Percentiles rank a stretch among this genome's conserved stretches.
Conservation (phyloP, 2,113 vertebrate species). For the Salvelinus namaycush region DNA sequence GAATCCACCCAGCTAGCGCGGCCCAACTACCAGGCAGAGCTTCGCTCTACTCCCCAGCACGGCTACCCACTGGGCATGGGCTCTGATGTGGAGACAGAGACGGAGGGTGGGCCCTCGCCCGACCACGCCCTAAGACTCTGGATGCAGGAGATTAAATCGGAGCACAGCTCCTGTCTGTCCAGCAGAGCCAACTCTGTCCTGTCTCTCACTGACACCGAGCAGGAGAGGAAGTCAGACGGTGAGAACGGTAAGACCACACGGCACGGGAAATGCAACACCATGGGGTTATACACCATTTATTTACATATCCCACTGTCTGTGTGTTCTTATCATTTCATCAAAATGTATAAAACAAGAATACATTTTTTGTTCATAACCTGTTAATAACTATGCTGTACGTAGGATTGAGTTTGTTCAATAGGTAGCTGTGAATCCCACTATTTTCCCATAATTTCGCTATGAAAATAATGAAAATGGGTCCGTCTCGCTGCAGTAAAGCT, state of each 20-base stretch:
- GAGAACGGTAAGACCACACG: slow-evolving; percentile 79
- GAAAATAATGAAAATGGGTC: no score
- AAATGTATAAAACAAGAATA: neutral
- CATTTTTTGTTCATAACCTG: neutral
- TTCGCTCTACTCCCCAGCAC: slow-evolving; percentile 73
- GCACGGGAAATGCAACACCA: no score
- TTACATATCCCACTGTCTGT: no score
- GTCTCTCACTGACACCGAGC: slow-evolving; percentile 88
- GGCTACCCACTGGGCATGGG: slow-evolving; percentile 79
- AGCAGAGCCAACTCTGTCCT: slow-evolving; percentile 85
- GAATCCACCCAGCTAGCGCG: slow-evolving; percentile 78
- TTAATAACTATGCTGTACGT: neutral
- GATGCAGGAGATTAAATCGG: slow-evolving; percentile 86
- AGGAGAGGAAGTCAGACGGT: slow-evolving; percentile 85
- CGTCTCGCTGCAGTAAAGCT: neutral
- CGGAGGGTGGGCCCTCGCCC: slow-evolving; percentile 80
- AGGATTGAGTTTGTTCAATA: neutral
- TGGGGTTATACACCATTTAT: no score
- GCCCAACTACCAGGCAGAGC: slow-evolving; percentile 78
- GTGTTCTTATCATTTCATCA: neutral
- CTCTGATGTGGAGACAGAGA: slow-evolving; percentile 82
- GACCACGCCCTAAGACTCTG: slow-evolving; percentile 83
- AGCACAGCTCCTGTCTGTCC: slow-evolving; percentile 84
- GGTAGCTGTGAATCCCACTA: neutral
- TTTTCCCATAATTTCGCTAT: no score